Percentiles rank a stretch among this genome's conserved stretches.
Conservation (phyloP, 2,113 vertebrate species). For the Daphoenositta chrysoptera region DNA sequence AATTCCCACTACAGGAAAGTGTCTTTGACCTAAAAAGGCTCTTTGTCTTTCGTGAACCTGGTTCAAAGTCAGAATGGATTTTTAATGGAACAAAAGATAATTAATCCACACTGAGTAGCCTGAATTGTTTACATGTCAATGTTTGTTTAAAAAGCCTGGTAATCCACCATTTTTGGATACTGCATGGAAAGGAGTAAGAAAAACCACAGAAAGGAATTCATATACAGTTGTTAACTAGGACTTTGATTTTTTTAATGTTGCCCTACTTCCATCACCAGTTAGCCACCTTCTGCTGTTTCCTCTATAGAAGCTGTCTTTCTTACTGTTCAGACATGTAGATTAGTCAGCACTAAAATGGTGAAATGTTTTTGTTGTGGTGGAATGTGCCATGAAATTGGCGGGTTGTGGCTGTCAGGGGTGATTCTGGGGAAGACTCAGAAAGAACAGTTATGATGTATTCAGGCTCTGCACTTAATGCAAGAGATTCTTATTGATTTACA, state of each 20-base stretch:
- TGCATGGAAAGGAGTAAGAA: background rate
- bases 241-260: background rate
- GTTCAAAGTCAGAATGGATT: background rate
- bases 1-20: background rate
- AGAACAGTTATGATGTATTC: background rate
- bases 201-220: background rate
- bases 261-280: background rate
- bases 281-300: background rate
- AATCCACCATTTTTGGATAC: background rate
- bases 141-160: background rate
- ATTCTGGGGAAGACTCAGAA: background rate
- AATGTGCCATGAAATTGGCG: background rate
- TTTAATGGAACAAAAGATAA: background rate
- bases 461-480: background rate
- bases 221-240: background rate
- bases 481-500: background rate
- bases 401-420: fast-evolving
- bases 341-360: background rate
- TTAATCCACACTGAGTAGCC: background rate
- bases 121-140: background rate
- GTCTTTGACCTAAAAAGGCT: background rate
- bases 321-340: background rate
- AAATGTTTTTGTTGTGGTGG: background rate
- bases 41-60: background rate
- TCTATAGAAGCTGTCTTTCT: background rate